These are phyloP conservation scores for Pteronura brasiliensis DNA, from an alignment of 2,113 vertebrate species.

Conservation along the genomic window DNA sequence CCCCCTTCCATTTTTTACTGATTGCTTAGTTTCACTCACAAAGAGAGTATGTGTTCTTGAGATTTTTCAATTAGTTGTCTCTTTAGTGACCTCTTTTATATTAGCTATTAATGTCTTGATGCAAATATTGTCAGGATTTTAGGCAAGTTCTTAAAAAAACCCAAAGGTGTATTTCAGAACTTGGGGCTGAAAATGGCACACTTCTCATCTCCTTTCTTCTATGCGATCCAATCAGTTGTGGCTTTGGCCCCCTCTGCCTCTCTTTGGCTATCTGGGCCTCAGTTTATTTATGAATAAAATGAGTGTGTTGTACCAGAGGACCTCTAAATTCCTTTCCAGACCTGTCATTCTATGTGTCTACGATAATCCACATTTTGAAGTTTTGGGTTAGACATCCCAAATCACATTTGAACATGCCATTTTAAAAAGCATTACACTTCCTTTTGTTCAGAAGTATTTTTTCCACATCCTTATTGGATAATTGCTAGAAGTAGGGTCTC, in stretches of 20 bases:
- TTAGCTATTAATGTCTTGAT: background rate
- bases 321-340: background rate
- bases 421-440: background rate
- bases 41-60: background rate
- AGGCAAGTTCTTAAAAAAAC: background rate
- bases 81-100: background rate
- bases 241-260: background rate
- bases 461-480: background rate
- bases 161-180: background rate
- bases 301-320: background rate
- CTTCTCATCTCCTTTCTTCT: background rate
- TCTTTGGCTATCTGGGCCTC: background rate
- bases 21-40: background rate
- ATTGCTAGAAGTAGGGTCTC: background rate
- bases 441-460: background rate
- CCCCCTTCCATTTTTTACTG: background rate
- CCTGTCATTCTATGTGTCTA: background rate
- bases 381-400: background rate
- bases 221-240: fast-evolving
- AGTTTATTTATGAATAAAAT: background rate
- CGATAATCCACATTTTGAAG: background rate
- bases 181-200: background rate
- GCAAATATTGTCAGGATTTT: background rate
- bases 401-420: background rate
- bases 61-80: background rate